Conservation (phyloP, 92 coral and sea anemone species). For the Heliopora coerulea region DNA sequence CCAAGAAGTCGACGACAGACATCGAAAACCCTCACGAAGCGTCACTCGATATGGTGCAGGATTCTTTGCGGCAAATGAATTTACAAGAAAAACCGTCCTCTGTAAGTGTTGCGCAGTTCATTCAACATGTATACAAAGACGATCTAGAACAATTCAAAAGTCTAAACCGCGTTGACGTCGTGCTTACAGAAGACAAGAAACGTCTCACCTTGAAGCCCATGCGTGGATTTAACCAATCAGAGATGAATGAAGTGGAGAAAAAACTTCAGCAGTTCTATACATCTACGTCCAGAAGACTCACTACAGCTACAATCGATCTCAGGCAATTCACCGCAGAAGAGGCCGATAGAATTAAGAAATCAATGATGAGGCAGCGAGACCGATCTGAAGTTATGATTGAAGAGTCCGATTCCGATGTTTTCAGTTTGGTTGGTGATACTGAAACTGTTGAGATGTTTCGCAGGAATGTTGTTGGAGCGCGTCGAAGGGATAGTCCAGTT, state of each 20-base stretch:
- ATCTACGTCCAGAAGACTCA: background rate
- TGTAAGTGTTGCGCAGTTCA: conserved; percentile 2
- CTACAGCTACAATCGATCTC: background rate
- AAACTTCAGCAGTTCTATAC: background rate
- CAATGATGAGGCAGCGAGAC: background rate
- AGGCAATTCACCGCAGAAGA: background rate
- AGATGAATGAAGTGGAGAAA: background rate
- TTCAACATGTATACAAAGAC: background rate
- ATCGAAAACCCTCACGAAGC: background rate
- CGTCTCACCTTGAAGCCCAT: background rate
- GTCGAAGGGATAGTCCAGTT: background rate
- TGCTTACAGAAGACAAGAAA: background rate
- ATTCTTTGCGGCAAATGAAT: background rate
- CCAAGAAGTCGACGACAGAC: background rate
- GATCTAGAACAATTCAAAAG: conserved; percentile 4
- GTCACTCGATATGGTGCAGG: background rate
- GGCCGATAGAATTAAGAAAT: background rate
- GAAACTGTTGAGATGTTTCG: conserved; percentile 1
- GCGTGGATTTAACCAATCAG: background rate
- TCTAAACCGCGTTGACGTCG: background rate
- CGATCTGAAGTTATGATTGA: background rate
- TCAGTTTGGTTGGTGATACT: background rate
- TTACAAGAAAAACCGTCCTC: background rate
- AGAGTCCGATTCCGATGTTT: background rate
- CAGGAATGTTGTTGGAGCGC: background rate